Base-by-base conservation (phyloP, 2,113 vertebrate genomes). In the Aviceda subcristata region DNA sequence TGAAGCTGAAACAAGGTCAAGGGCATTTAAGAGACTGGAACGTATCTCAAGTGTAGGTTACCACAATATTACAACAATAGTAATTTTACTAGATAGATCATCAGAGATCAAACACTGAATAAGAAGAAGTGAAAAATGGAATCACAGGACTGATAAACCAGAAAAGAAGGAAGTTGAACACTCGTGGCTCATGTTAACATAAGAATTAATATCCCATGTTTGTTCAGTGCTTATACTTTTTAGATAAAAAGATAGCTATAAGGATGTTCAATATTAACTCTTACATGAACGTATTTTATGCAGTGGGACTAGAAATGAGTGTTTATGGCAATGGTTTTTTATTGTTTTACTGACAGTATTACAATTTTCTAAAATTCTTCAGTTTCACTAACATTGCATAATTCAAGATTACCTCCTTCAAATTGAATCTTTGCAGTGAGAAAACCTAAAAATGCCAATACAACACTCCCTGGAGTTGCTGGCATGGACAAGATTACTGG, bases 391-490 rank as follows among this genome's bases (percentile, higher is more conserved):
- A 56, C 29, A 68, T 78, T 60, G 12, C 13, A 32, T 83, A 83
- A 93, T 90, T 68, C 21, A 57, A 93, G 43, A 66, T 41, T 88
- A 32, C 19, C 23, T 80, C 32, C 62, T 90, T 93, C 71, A 29
- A 83, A 62, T 7, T 73, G 19, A 76, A 73, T 66, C 71, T 72
- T 82, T 76, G 14, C 36, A 68, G 57, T 66, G 41, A 88, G 27
- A 94, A 93, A 90, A 78, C 16, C 9, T 76, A 41, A 90, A 94
- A 92, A 83, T 57, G 63, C 16, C 78, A 93, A 76, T 88, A 88
- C 78, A 94, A 94, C 66, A 51, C 50, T 79, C 43, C 12, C 17
- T 82, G 29, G 53, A 93, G 60, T 22, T 83, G 29, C 86, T 93
- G 90, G 66, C 71, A 88, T 57, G 34, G 36, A 51, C 34, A 56